These are phyloP conservation scores for Pachydiplax longipennis DNA, from an alignment of 2,888 invertebrate species.

Conservation along the genomic window DNA sequence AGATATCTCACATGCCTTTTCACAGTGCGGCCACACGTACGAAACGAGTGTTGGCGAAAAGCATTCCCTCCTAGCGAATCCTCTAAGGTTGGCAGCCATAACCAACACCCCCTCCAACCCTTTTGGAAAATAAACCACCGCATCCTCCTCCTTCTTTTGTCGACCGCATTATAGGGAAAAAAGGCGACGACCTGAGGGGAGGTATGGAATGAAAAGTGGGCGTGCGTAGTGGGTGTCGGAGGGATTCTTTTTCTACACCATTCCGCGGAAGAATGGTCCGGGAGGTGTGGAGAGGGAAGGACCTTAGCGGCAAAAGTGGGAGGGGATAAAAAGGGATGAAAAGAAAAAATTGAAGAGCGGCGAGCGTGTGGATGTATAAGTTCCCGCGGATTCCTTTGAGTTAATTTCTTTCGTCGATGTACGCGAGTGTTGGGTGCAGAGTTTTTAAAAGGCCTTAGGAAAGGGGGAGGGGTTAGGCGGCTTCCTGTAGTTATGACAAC, in stretches of 20 bases:
- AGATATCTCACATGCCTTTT: too few species aligned
- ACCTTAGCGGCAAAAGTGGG: neutral
- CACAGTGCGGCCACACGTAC: too few species aligned
- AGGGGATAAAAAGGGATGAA: neutral
- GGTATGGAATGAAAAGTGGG: neutral
- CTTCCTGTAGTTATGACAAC: conserved; percentile 1
- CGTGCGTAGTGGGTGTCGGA: neutral
- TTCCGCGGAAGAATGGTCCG: neutral
- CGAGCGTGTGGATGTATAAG: neutral
- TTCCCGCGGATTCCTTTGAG: conserved; percentile 1
- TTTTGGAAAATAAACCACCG: neutral
- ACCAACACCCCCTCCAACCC: neutral
- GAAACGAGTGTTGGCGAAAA: too few species aligned
- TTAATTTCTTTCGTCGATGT: neutral
- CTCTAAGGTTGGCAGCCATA: too few species aligned
- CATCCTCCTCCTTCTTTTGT: neutral
- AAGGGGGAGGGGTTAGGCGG: neutral
- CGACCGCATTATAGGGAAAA: neutral
- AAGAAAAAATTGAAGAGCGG: conserved; percentile 1
- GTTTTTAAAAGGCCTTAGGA: neutral
- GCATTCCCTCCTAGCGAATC: too few species aligned
- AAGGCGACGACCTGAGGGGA: too few species aligned
- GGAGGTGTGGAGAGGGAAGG: neutral
- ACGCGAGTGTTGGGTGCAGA: neutral
- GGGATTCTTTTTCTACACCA: neutral